A percentile compares a stretch with the other conserved stretches of the same genome.
phyloP scores from a whole-genome alignment of 2,888 invertebrate species.

The Xestia c-nigrum region DNA sequence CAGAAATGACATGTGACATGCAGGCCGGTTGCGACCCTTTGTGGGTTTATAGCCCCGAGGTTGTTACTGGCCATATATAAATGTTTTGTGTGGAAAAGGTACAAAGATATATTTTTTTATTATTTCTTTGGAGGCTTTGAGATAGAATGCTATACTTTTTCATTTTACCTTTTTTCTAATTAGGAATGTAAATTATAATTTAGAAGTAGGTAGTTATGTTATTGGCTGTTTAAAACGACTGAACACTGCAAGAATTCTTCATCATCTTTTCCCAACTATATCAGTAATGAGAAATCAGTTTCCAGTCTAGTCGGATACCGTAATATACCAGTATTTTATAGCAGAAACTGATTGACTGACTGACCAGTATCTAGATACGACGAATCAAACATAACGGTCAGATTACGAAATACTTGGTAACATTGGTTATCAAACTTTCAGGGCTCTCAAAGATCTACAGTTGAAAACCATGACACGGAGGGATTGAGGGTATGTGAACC shows the following conservation, averaged over 20 bases:
- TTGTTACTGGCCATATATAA: slow-evolving; percentile 35
- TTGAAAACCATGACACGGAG: background rate
- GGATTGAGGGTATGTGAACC: background rate
- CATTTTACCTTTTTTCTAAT: background rate
- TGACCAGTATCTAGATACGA: background rate
- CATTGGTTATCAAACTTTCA: background rate
- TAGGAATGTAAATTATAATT: background rate
- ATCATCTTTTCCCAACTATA: background rate
- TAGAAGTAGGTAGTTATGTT: background rate
- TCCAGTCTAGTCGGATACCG: background rate
- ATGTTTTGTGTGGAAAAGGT: slow-evolving; percentile 6
- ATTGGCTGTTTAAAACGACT: background rate
- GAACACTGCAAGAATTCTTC: background rate
- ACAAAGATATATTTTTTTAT: background rate
- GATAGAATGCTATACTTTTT: background rate
- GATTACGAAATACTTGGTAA: background rate
- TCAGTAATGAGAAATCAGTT: background rate
- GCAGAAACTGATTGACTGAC: background rate
- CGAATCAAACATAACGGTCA: background rate
- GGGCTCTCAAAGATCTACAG: background rate
- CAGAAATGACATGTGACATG: slow-evolving; percentile 44
- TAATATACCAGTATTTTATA: background rate
- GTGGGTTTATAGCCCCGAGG: slow-evolving; percentile 19
- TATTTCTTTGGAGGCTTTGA: background rate
- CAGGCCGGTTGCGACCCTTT: slow-evolving; percentile 41